Evolutionary conservation across 2,888 invertebrate species (phyloP), one percentile per base, ranked within the genome.

Genomic region (Psylliodes chrysocephalus): DNA sequence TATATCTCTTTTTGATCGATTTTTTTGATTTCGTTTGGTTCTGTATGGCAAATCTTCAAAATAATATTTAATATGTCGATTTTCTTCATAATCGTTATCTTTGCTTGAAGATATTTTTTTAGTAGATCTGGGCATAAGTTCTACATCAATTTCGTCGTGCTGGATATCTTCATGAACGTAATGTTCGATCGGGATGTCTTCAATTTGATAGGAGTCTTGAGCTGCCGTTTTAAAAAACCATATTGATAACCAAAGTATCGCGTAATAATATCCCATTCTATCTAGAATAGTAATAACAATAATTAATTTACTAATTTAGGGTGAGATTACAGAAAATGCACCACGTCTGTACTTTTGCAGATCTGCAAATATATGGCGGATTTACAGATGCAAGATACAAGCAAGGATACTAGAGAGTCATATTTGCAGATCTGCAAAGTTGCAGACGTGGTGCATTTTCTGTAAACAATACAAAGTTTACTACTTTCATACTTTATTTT

Each of bases 101-200:
- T n/a, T n/a, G 0, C 64, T 65, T 1, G 62, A 46, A 17, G 51
- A 60, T 18, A 67, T 64, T 0, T 69, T 67, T 47, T 72, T 67
- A 42, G 67, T 56, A 8, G 66, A 51, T 63, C 76, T 70, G 7
- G 72, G 74, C 57, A 75, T 66, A 2, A 73, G 51, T 68, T 75
- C 74, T 15, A 74, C 60, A 40, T 76, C 74, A 60, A 76, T 72
- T 19, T 71, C 71, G 42, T 72, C 71, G 17, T 74, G 70, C 64
- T 73, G 68, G 42, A 68, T 63, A 12, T 73, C 71, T 18, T 66
- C 68, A 35, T 69, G 72, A 28, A 70, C 69, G 60, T 69, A 69
- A 30, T 66, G 62, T 65, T 74, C 75, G 22, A 75, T 75, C 1
- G 73, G 73, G 40, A 73, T 72, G 57, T 73, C 73, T 63, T 73